Base-by-base conservation (phyloP, 2,797 vertebrate genomes). In the Gephyroberyx darwinii region DNA sequence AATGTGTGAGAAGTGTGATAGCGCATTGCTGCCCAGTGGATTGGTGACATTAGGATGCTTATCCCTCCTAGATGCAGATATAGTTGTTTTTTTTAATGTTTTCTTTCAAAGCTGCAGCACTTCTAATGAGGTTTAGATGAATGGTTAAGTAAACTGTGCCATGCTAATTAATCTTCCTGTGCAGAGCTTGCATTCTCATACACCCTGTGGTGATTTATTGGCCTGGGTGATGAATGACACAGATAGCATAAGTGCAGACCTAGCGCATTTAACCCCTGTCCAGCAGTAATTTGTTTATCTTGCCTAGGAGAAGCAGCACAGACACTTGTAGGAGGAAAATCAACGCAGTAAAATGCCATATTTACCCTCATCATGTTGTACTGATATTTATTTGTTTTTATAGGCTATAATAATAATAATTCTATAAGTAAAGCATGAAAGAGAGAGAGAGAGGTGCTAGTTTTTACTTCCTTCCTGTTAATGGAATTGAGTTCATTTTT, bases 141-240 rank as follows among this genome's bases (percentile, higher is more conserved):
- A 79, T 81, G 43, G 74, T 78, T 78, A 58, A 26, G 56, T 65
- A 63, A 77, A 78, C 53, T 52, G 48, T 12, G 60, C 48, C 67
- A 55, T 37, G 62, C 71, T 79, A 69, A 92, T 91, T 86, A 84
- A 92, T 93, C 89, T 92, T 86, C 83, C 72, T 72, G 41, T 65
- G 82, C 69, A 26, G 63, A 59, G 80, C 74, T 80, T 79, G 62
- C 73, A 85, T 91, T 92, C 89, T 89, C 89, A 91, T 84, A 88
- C 82, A 78, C 69, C 63, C 65, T 33, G 26, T 2, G 19, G 76
- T 88, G 90, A 93, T 93, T 88, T 91, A 92, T 89, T 68, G 83
- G 61, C 47, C 35, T 4, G 54, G 19, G 71, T 90, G 89, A 92
- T 90, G 81, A 90, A 93, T 89, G 84, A 74, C 59, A 52, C 77